Base-by-base conservation (phyloP, 2,113 vertebrate species). In the Gasterosteus aculeatus region DNA sequence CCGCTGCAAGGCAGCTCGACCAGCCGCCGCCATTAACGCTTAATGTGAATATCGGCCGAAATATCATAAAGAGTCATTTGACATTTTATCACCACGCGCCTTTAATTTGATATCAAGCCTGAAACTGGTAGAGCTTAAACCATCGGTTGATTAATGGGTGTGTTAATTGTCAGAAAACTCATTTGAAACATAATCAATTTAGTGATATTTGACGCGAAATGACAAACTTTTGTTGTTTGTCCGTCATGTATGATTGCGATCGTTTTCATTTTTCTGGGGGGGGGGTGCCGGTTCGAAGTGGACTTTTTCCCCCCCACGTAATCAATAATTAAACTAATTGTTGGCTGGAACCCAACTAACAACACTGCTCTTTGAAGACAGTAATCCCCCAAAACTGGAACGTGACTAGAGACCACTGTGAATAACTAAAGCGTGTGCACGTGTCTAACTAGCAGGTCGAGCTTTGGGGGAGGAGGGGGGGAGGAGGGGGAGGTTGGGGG, bases 1-100 rank as follows among this genome's bases (percentile, higher is more conserved):
- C 68, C 12, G 82, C 78, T 85, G 69, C 75, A 82, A 18, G 75
- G 73, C 65, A 68, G 60, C 84, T 70, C 78, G 63, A 57, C 89
- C 41, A 53, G 75, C 70, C 65, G 5, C 66, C 73, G 70, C 72
- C 57, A 61, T 78, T 76, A 75, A 53, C 35, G 19, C 72, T 80
- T 82, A 78, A 77, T 22, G 15, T 42, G 75, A 80, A 81, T 53
- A 69, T 69, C 49, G 58, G 18, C 56, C 51, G 72, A 76, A 80
- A 73, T 46, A 65, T 49, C 64, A 56, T 42, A 75, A 81, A 77
- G 60, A 26, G 75, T 35, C 1, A 71, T 84, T 77, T 87, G 61
- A 78, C 74, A 57, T 75, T 80, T 72, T 59, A 77, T 47, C 33
- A 8, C 56, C 19, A 1, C 11, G 14, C 58, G 75, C 41, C 61